Evolutionary conservation across 1,140 invertebrate species (phyloP).

Genomic region (Drosophila tropicalis): DNA sequence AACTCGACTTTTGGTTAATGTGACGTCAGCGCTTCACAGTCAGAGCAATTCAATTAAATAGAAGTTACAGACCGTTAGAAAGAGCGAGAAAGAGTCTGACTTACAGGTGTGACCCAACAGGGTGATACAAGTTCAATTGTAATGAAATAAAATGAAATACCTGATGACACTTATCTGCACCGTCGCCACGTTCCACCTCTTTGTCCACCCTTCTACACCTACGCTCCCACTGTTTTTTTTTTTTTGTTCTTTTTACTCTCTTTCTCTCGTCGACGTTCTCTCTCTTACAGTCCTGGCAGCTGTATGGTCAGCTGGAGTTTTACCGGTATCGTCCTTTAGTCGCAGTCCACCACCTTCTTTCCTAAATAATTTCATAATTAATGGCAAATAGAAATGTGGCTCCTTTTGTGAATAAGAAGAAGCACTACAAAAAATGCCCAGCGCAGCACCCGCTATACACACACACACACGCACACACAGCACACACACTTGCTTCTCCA

Average conservation of each 20-base stretch:
- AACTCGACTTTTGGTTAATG: conserved; percentile 7
- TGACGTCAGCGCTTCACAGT: conserved; percentile 12
- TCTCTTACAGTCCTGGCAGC: conserved; percentile 3
- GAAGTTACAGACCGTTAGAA: conserved; percentile 13
- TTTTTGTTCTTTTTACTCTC: neutral
- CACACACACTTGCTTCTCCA: conserved; percentile 39
- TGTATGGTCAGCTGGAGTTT: conserved; percentile 3
- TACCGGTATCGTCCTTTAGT: neutral
- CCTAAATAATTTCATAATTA: neutral
- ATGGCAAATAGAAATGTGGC: conserved; percentile 16
- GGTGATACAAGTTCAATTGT: conserved; percentile 5
- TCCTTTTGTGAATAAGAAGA: conserved; percentile 17
- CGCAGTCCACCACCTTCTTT: neutral
- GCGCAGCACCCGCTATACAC: conserved; percentile 66
- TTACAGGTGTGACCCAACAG: conserved; percentile 4
- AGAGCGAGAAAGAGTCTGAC: neutral
- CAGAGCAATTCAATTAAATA: conserved; percentile 7
- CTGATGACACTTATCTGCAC: conserved; percentile 1
- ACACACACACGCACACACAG: conserved; percentile 31
- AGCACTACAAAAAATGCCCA: conserved; percentile 59
- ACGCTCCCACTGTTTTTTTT: conserved; percentile 3
- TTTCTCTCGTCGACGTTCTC: neutral
- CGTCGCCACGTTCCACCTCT: conserved; percentile 8
- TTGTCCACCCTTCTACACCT: neutral
- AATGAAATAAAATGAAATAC: neutral